A percentile compares a stretch with the other conserved stretches of the same genome.
These are phyloP conservation scores for Phenganax marumi DNA, from an alignment of 92 coral and sea anemone species.

Conservation along the genomic window DNA sequence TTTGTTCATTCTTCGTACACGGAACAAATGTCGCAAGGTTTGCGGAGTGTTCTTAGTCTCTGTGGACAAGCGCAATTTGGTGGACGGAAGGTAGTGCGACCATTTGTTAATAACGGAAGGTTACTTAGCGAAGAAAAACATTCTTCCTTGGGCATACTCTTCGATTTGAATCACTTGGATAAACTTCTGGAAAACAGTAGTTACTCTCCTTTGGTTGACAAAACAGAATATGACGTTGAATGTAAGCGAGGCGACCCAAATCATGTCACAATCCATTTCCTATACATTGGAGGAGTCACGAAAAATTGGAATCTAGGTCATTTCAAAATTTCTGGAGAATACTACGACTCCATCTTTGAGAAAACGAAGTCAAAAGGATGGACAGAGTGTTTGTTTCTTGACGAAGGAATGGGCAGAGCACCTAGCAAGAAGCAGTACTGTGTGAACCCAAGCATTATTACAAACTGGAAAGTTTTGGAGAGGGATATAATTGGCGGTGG, in stretches of 20 bases:
- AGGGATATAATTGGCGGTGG: neutral
- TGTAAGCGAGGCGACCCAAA: neutral
- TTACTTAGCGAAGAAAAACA: neutral
- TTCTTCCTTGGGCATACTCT: neutral
- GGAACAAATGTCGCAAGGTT: neutral
- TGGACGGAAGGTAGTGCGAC: neutral
- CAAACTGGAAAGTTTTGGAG: neutral
- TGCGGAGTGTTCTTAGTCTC: neutral
- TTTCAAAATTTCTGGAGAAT: neutral
- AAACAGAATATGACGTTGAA: neutral
- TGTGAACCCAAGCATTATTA: neutral
- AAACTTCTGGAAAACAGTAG: neutral
- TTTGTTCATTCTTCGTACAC: neutral
- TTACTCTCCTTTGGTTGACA: neutral
- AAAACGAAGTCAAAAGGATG: neutral
- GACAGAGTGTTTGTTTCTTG: neutral
- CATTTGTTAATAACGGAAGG: neutral
- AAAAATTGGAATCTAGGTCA: neutral
- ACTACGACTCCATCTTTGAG: neutral
- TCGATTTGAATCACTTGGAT: neutral
- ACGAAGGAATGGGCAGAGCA: neutral
- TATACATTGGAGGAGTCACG: neutral
- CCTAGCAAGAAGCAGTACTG: slow-evolving; percentile 7
- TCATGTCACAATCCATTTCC: slow-evolving; percentile 2
- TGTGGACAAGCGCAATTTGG: slow-evolving; percentile 12